Base-by-base conservation (phyloP, 2,113 vertebrate genomes). In the Crotalus helleri region DNA sequence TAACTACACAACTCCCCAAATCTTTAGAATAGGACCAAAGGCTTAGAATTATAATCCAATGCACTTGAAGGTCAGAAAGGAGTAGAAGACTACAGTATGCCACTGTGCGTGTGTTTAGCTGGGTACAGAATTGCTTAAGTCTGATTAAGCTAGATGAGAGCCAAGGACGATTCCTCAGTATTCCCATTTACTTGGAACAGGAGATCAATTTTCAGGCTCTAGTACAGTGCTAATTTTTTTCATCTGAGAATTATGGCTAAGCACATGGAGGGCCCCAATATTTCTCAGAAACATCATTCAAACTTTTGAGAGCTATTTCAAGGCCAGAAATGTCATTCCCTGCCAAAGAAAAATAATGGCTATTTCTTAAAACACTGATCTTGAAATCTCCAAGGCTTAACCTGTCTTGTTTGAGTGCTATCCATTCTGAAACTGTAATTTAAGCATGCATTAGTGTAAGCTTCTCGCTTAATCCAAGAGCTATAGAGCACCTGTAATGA, bases 401-500 rank as follows among this genome's bases (percentile, higher is more conserved):
- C 93, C 94, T 92, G 86, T 54, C 46, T 94, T 93, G 51, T 86
- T 95, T 94, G 93, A 26, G 13, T 49, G 89, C 10, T 53, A 26
- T 89, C 13, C n/a, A 89, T 44, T 92, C 3, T 93, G 7, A 88
- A 92, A 94, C 1, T 90, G 87, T 88, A 90, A 24, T 81, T 54
- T 57, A 0, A 0, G 92, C 11, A 6, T 69, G 54, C 49, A 93
- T 94, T 94, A 91, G 87, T 95, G 26, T 91, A 91, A n/a, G 19
- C 15, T 91, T 90, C 85, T 44, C 29, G 91, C 64, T 88, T 81
- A 58, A 61, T 91, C 91, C 1, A 91, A 9, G 85, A 26, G 61
- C 29, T 90, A 61, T 11, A 57, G 7, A 59, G 87, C 24, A 94
- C 61, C 0, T 90, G 53, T 1, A 4, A 23, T 90, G 93, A 92